Base-by-base conservation (phyloP, 2,888 invertebrate species). In the Seira ritae region DNA sequence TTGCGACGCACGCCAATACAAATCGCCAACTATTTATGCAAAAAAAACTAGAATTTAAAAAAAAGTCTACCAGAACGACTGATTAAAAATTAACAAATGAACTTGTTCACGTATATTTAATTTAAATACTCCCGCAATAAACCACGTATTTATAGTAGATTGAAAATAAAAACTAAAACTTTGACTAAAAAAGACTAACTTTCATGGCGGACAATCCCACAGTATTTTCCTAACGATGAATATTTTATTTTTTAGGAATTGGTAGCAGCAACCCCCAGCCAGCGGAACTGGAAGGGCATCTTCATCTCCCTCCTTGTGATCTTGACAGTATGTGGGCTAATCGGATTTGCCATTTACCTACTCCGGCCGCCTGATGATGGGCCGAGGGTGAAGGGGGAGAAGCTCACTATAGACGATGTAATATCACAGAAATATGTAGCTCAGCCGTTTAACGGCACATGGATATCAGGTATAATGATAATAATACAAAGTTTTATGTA, bases 271-370 rank as follows among this genome's bases (percentile, higher is more conserved):
- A 95, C 96, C 15, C 96, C 96, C 1, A 95, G 94, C 86, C 94
- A 97, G 91, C 93, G 97, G 86, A 98, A 98, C 92, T 98, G 98
- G 97, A 94, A 96, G 66, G 98, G 98, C 19, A 97, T 98, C 90
- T 94, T 96, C 89, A 98, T 97, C 88, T 97, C 97, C 0, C 92
- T 97, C 85, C 93, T 97, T 90, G 98, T 98, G 88, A 97, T 97
- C 89, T 94, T 96, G 22, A 95, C 95, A 37, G 97, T 97, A 46
- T 94, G 96, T 89, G 96, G 96, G 69, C 93, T 97, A 89, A 97
- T 97, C 88, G 95, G 97, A 88, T 95, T 96, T 92, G 97, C 97
- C 89, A 97, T 98, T 90, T 95, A 97, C 62, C 92, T 98, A 86
- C 94, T 98, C 81, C 96, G 97, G 15, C 97, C 97, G 70, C 92